A percentile compares a stretch with the other conserved stretches of the same genome.
Conservation (phyloP, 2,797 vertebrate species). For the Sandelia bainsii region DNA sequence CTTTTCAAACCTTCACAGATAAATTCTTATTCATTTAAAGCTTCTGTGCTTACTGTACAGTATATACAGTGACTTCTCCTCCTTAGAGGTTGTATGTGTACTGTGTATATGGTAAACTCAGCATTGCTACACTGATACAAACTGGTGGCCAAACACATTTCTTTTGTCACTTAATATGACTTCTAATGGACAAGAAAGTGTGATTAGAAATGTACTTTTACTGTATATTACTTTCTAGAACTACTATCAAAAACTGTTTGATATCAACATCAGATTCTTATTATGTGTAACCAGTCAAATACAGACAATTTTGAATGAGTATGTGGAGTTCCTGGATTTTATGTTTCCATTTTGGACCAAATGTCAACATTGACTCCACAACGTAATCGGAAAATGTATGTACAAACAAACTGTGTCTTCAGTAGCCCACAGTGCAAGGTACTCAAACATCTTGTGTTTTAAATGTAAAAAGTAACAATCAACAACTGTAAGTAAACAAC, state of each 20-base stretch:
- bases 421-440: neutral
- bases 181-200: neutral
- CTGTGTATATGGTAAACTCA: constrained; percentile 2
- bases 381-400: too few relatives aligned
- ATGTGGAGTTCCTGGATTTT: too few relatives aligned
- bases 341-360: too few relatives aligned
- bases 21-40: neutral
- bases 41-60: constrained; percentile 5
- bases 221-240: too few relatives aligned
- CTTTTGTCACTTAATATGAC: neutral
- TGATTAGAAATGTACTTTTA: neutral
- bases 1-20: neutral
- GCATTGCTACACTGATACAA: neutral
- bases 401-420: neutral
- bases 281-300: neutral
- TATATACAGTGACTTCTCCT: constrained; percentile 6
- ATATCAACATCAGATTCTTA: neutral
- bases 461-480: neutral
- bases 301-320: neutral
- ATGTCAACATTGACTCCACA: too few relatives aligned
- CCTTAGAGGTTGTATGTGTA: constrained; percentile 12
- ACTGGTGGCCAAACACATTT: neutral
- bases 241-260: neutral
- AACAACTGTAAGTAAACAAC: neutral
- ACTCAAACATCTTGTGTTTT: neutral